Evolutionary conservation across 2,888 invertebrate genomes (phyloP), one percentile per base, ranked within the genome.

Genomic region (Megaustenia siamemsis): DNA sequence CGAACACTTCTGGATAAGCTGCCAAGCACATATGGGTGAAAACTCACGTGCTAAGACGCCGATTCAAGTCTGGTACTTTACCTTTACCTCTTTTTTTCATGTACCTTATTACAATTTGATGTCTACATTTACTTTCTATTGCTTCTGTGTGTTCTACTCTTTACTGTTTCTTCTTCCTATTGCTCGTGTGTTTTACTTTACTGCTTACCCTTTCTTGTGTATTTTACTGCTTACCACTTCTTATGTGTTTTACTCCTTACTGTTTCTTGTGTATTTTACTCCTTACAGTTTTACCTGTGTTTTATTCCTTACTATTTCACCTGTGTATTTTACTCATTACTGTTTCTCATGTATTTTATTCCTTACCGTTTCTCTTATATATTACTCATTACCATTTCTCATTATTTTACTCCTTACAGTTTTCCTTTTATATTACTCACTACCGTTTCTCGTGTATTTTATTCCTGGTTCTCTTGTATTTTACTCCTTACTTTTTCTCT

Each of bases 231-330:
- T 76, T 56, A 43, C 43, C 40, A 15, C 40, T 45, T 75, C 75
- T 75, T 6, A 45, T 35, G 24, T 28, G n/a, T 32, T 77, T 18
- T 77, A 49, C 28, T 32, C n/a, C 68, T 79, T 28, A 43, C 43
- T 40, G 5, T 40, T 45, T 75, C 75, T 75, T 6, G 24, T 35
- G 24, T 28, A 21, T 32, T 77, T 18, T 77, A 49, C 28, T 32
- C n/a, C 68, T 79, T 28, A 43, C 43, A 12, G 5, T 40, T 45
- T 75, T 45, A 43, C 12, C 12, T 35, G 24, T 28, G n/a, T 32
- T 77, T 18, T 77, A 49, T 28, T 32, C n/a, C 68, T 79, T 28
- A 43, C 43, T 40, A 15, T 40, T 45, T 75, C 75, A 43, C 12
- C 12, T 35, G 24, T 28, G n/a, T 32, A 56, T 18, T 77, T n/a